These are phyloP conservation scores for Lasioglossum albipes DNA, from an alignment of 1,140 invertebrate genomes.

Conservation along the genomic window DNA sequence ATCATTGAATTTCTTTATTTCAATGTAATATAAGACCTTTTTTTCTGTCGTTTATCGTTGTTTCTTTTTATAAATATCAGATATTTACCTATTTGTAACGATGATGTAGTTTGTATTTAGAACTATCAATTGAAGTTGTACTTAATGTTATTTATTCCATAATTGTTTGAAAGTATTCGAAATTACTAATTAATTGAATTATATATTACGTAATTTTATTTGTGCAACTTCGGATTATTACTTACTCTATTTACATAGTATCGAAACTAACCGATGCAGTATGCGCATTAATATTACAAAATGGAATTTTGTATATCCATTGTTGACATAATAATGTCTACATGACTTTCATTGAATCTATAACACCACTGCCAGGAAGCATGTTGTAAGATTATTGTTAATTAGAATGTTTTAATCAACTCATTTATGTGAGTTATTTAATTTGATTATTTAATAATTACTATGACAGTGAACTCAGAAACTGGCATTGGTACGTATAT, in stretches of 20 bases:
- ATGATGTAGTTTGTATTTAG: neutral
- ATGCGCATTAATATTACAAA: constrained; percentile 21
- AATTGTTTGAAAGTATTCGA: constrained; percentile 24
- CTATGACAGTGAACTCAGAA: constrained; percentile 20
- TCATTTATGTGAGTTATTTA: constrained; percentile 35
- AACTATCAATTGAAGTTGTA: constrained; percentile 21
- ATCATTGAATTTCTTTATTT: constrained; percentile 36
- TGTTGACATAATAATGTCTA: constrained; percentile 65
- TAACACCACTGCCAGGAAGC: constrained; percentile 69
- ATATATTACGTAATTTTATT: constrained; percentile 44
- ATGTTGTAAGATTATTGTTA: constrained; percentile 58
- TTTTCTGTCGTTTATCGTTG: constrained; percentile 14
- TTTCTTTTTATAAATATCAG: constrained; percentile 15
- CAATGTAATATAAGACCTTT: constrained; percentile 29
- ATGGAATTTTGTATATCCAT: constrained; percentile 53
- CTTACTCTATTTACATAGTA: constrained; percentile 28
- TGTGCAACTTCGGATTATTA: constrained; percentile 30
- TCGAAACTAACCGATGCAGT: constrained; percentile 30
- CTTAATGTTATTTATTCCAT: constrained; percentile 50
- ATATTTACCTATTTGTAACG: constrained; percentile 15
- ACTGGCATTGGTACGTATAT: constrained; percentile 57
- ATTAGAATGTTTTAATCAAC: constrained; percentile 44
- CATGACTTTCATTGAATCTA: constrained; percentile 62
- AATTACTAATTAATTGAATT: constrained; percentile 46
- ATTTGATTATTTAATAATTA: constrained; percentile 48